Percentiles rank a stretch among this genome's conserved stretches.
phyloP scores from a whole-genome alignment of 2,888 invertebrate species.

The Hetaerina titia region DNA sequence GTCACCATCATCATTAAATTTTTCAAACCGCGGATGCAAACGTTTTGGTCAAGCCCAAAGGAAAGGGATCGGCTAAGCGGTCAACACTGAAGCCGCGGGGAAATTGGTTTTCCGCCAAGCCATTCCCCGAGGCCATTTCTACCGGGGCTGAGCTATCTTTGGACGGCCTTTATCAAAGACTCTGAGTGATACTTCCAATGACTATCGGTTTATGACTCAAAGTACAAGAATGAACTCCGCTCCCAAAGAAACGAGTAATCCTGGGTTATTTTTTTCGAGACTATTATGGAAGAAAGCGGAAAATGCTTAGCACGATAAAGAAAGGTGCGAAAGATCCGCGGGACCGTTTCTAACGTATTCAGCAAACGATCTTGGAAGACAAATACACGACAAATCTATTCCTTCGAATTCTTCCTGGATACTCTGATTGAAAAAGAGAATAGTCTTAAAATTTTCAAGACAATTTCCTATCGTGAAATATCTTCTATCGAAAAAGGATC shows the following conservation, averaged over 20 bases:
- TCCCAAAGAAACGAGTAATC: neutral
- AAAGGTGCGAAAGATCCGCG: too few relatives aligned
- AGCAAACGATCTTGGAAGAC: too few relatives aligned
- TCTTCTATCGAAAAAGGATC: too few relatives aligned
- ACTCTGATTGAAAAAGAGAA: too few relatives aligned
- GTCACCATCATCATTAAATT: too few relatives aligned
- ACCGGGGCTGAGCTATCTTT: neutral
- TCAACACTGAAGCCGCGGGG: neutral
- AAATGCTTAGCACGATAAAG: too few relatives aligned
- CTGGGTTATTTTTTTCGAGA: neutral
- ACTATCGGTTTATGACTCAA: constrained; percentile 32
- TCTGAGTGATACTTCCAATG: neutral
- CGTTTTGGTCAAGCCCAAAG: neutral
- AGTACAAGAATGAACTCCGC: neutral
- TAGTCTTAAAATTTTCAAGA: too few relatives aligned
- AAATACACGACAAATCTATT: too few relatives aligned
- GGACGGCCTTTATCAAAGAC: constrained; percentile 15
- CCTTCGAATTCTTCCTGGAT: too few relatives aligned
- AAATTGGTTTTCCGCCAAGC: neutral
- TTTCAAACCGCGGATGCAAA: neutral
- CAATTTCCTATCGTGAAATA: too few relatives aligned
- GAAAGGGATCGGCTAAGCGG: neutral
- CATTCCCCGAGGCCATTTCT: neutral
- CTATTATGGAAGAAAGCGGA: neutral
- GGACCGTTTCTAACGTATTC: too few relatives aligned